Percentiles rank a stretch among this genome's conserved stretches.
These are phyloP conservation scores for Solenopsis invicta DNA, from an alignment of 1,140 invertebrate genomes.

Conservation along the genomic window DNA sequence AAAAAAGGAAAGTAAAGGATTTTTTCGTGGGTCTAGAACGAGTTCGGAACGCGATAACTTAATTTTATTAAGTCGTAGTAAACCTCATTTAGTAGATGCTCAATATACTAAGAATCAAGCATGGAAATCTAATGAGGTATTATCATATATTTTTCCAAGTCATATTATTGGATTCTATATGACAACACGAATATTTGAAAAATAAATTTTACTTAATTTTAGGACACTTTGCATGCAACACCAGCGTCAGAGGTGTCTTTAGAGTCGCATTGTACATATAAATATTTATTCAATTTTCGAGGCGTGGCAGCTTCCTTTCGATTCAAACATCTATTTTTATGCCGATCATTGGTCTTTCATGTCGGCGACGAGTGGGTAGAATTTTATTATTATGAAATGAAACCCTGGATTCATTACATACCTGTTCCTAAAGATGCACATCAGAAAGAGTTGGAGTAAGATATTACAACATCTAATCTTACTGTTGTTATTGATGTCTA, in stretches of 20 bases:
- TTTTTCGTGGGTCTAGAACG: slow-evolving; percentile 98
- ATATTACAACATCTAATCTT: slow-evolving; percentile 20
- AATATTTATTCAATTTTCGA: slow-evolving; percentile 98
- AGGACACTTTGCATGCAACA: slow-evolving; percentile 94
- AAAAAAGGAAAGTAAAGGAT: slow-evolving; percentile 92
- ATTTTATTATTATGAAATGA: slow-evolving; percentile 97
- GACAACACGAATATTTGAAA: not conserved
- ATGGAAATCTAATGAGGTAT: slow-evolving; percentile 96
- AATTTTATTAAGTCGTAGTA: slow-evolving; percentile 93
- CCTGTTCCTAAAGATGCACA: slow-evolving; percentile 92
- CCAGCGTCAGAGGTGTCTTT: slow-evolving; percentile 96
- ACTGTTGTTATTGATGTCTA: not conserved
- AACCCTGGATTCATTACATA: slow-evolving; percentile 98
- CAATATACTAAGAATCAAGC: slow-evolving; percentile 99
- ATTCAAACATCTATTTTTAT: slow-evolving; percentile 98
- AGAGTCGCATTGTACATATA: slow-evolving; percentile 97
- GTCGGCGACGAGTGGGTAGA: slow-evolving; percentile 98
- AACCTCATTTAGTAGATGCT: slow-evolving; percentile 95
- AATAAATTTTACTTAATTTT: slow-evolving; percentile 74
- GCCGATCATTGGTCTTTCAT: slow-evolving; percentile 97
- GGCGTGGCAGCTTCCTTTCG: slow-evolving; percentile 99
- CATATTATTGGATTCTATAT: not conserved
- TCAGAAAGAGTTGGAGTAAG: slow-evolving; percentile 89
- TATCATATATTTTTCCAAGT: slow-evolving; percentile 12
- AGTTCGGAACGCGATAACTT: slow-evolving; percentile 96